Base-by-base conservation (phyloP, 2,113 vertebrate genomes). In the Dasyurus viverrinus region DNA sequence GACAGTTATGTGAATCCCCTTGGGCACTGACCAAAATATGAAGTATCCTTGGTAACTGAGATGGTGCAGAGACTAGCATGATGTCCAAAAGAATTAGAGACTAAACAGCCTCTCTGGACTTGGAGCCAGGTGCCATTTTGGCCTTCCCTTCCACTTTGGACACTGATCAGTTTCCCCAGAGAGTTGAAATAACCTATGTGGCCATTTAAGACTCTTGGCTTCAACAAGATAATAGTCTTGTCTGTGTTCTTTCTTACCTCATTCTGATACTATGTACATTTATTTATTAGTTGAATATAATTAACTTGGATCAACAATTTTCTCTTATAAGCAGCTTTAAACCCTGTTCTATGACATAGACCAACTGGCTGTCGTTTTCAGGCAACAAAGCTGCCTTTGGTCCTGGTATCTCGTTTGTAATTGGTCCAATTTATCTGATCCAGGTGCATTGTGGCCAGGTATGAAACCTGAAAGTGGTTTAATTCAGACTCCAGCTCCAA, bases 401-500 rank as follows among this genome's bases (percentile, higher is more conserved):
- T 98, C 97, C 97, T 96, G 95, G 96, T 97, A 93, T 98, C 96
- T 98, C 98, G 98, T 98, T 98, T 98, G 94, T 99, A 99, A 99
- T 98, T 98, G 98, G 98, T 99, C 98, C 98, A 97, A 98, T 99
- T 99, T 99, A 98, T 99, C 98, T 97, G 98, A 98, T 98, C 98
- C 98, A 99, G 99, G 99, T 99, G 99, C 99, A 99, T 99, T 99
- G 99, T 99, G 99, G 99, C 99, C 99, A 98, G 99, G 99, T 99
- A 99, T 99, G 98, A 99, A 99, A 99, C 99, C 99, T 98, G 99
- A 99, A 99, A 99, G 99, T 98, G 99, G 99, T 99, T 99, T 99
- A 99, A 99, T 99, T 98, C 99, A 99, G 98, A 98, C 99, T 96
- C 98, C 99, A 99, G 99, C 99, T 99, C 98, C 99, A 99, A 99